phyloP scores from a whole-genome alignment of 64 coral and sea anemone species.

The Montipora efflorescens region DNA sequence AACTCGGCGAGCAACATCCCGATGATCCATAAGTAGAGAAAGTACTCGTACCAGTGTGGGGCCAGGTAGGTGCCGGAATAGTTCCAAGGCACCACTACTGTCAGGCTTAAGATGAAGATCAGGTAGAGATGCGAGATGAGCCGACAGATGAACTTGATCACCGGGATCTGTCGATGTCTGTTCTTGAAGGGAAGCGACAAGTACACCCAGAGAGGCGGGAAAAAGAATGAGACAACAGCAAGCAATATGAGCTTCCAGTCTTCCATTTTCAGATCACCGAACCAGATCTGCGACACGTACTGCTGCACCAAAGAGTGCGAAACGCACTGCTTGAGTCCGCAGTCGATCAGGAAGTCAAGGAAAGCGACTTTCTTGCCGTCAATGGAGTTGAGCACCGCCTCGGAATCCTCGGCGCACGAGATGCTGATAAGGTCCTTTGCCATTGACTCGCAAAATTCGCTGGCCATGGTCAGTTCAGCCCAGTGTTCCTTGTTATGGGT shows the following conservation, averaged over 20 bases:
- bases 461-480: constrained; percentile 76
- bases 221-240: constrained; percentile 76
- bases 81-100: constrained; percentile 90
- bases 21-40: constrained; percentile 86
- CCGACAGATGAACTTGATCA: constrained; percentile 96
- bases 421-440: constrained; percentile 90
- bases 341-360: constrained; percentile 89
- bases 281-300: constrained; percentile 95
- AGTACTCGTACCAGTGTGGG: constrained; percentile 85
- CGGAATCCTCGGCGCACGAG: constrained; percentile 79
- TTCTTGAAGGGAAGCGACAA: constrained; percentile 89
- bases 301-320: constrained; percentile 86
- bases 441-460: constrained; percentile 81
- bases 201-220: constrained; percentile 88
- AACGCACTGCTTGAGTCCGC: constrained; percentile 92
- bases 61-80: constrained; percentile 57
- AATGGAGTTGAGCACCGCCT: constrained; percentile 80
- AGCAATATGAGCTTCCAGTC: constrained; percentile 92
- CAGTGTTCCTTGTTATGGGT: constrained; percentile 81
- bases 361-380: constrained; percentile 90
- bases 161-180: constrained; percentile 88
- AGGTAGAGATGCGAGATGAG: constrained; percentile 95
- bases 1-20: constrained; percentile 88
- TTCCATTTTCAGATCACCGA: constrained; percentile 75
- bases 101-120: constrained; percentile 76